Percentiles rank a stretch among this genome's conserved stretches.
phyloP scores from a whole-genome alignment of 1,140 invertebrate genomes.

The Temnothorax nylanderi region DNA sequence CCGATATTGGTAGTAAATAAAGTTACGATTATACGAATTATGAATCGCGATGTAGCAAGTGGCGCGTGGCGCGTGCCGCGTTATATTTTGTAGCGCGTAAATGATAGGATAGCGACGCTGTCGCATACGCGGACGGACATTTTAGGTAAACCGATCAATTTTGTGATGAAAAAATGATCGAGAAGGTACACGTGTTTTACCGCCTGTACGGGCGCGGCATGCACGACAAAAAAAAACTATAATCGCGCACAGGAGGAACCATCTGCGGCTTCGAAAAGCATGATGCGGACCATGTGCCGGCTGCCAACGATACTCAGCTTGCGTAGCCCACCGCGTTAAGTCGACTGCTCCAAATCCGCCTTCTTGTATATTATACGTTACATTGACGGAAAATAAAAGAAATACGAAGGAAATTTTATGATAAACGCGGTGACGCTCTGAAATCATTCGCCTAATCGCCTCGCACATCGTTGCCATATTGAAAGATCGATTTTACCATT shows the following conservation, averaged over 20 bases:
- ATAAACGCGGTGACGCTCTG: background rate
- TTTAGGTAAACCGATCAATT: constrained; percentile 56
- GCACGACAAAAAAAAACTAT: constrained; percentile 75
- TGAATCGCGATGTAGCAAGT: background rate
- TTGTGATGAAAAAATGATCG: constrained; percentile 67
- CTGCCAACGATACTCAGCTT: constrained; percentile 71
- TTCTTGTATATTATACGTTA: constrained; percentile 32
- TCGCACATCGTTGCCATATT: too few relatives aligned
- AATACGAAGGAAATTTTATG: background rate
- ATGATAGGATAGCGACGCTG: background rate
- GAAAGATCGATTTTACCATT: background rate
- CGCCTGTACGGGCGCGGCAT: constrained; percentile 72
- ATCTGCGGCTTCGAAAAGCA: constrained; percentile 79
- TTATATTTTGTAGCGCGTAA: constrained; percentile 11
- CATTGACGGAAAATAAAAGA: background rate
- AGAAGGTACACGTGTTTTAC: constrained; percentile 67
- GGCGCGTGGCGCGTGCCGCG: background rate
- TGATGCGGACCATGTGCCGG: constrained; percentile 77
- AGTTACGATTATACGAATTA: background rate
- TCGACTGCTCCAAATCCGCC: constrained; percentile 46
- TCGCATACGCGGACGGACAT: background rate
- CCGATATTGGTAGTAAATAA: background rate
- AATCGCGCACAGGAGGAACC: constrained; percentile 79
- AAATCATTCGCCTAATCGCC: too few relatives aligned
- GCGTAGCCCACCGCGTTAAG: constrained; percentile 54